phyloP scores from a whole-genome alignment of 2,113 vertebrate species.

The Gavialis gangeticus region DNA sequence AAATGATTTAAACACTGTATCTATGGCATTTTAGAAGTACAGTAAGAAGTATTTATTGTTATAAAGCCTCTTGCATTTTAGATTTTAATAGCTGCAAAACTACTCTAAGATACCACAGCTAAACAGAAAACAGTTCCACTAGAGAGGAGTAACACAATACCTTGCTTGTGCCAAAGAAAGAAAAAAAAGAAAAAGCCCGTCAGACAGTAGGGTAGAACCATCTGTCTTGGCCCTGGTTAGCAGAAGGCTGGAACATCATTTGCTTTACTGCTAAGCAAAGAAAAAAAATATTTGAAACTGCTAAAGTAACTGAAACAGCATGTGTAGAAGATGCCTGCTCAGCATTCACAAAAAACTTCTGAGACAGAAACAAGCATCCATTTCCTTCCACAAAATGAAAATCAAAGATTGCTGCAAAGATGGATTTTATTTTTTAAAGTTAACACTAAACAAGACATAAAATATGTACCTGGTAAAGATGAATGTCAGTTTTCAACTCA shows the following conservation, averaged over 20 bases:
- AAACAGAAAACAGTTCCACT: not conserved
- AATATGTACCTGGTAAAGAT: too few species aligned
- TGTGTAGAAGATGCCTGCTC: too few species aligned
- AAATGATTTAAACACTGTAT: slow-evolving; percentile 19
- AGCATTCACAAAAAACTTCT: too few species aligned
- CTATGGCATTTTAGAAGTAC: not conserved
- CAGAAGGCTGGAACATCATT: not conserved
- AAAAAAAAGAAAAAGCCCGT: not conserved
- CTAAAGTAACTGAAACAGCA: too few species aligned
- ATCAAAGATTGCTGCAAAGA: too few species aligned
- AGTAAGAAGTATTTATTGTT: slow-evolving; percentile 16
- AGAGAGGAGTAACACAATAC: not conserved
- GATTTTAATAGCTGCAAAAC: not conserved
- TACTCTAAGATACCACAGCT: not conserved
- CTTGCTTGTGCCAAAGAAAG: not conserved
- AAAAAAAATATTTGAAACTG: not conserved
- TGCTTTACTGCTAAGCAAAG: not conserved
- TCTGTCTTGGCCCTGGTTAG: not conserved
- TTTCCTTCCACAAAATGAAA: too few species aligned
- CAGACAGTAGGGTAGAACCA: not conserved
- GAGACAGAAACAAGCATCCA: too few species aligned
- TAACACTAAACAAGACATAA: too few species aligned
- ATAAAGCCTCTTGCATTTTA: slow-evolving; percentile 40
- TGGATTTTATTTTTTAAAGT: too few species aligned
- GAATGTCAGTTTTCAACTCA: not conserved